Evolutionary conservation across 2,888 invertebrate genomes (phyloP).

Genomic region (Bibio marci): DNA sequence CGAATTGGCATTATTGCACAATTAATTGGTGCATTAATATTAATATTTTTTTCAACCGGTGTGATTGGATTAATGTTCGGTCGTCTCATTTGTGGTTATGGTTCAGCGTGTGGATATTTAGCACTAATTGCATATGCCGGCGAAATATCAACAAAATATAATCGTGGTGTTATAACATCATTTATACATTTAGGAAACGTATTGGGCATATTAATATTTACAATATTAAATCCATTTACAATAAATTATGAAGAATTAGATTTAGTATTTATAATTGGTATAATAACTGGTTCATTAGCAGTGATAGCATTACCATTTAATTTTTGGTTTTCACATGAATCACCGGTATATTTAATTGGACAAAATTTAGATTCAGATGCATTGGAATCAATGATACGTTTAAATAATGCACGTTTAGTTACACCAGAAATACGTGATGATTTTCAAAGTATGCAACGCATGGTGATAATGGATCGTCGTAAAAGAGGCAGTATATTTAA

Average conservation of each 20-base stretch:
- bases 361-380: neutral
- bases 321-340: neutral
- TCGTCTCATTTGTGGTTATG: neutral
- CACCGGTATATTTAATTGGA: neutral
- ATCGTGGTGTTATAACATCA: neutral
- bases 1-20: neutral
- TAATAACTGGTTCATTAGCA: neutral
- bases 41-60: neutral
- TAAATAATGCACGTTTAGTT: neutral
- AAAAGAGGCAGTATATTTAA: neutral
- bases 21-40: neutral
- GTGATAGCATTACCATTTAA: neutral
- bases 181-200: neutral
- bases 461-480: neutral
- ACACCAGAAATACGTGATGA: neutral
- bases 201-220: neutral
- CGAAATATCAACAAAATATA: neutral
- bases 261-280: neutral
- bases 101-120: neutral
- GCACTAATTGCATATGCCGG: neutral
- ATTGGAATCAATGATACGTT: neutral
- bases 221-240: neutral
- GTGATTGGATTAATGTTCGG: conserved; percentile 1
- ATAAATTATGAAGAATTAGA: neutral
- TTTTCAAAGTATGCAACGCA: neutral